Base-by-base conservation (phyloP, 2,888 invertebrate genomes). In the Dascillus cervinus region DNA sequence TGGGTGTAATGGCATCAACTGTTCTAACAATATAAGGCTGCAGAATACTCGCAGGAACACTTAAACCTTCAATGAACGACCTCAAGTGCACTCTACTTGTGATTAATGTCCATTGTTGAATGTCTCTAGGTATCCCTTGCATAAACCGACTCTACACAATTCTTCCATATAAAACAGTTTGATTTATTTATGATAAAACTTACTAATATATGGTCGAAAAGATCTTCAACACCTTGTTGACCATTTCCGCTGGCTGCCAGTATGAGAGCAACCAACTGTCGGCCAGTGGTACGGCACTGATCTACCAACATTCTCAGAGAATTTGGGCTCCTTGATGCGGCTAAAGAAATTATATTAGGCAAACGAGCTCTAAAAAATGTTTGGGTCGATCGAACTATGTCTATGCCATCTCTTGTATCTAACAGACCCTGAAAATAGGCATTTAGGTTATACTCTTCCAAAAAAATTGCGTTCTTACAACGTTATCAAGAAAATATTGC, bases 141-240 rank as follows among this genome's bases (percentile, higher is more conserved):
- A 56, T 55, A 29, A 56, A 57, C 32, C 50, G 47, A 6, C 50
- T 45, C 60, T 60, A 29, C 45, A 46, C 10, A 30, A 25, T 26
- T 9, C 13, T 28, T 13, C 22, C 22, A 22, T 34, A 29, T 33
- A 11, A 28, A 14, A 14, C 17, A 14, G 8, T 15, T 3, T 27
- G 11, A 22, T 6, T 17, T 17, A 17, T 17, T 17, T 17, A 17
- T 8, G 4, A 17, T 17, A 17, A 17, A 6, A 17, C 61, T 55
- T 48, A 70, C 70, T 44, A 64, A 44, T 30, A 67, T 53, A 33
- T 59, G 55, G 19, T 57, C 52, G 10, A 60, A 55, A 8, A 67
- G 50, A 22, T 52, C 43, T 39, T 66, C 66, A 2, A 70, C 58
- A 15, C 62, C 64, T n/a, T 52, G 49, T 30, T 61, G 58, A 6